Base-by-base conservation (phyloP, 64 coral and sea anemone species). In the Porites australiensis region DNA sequence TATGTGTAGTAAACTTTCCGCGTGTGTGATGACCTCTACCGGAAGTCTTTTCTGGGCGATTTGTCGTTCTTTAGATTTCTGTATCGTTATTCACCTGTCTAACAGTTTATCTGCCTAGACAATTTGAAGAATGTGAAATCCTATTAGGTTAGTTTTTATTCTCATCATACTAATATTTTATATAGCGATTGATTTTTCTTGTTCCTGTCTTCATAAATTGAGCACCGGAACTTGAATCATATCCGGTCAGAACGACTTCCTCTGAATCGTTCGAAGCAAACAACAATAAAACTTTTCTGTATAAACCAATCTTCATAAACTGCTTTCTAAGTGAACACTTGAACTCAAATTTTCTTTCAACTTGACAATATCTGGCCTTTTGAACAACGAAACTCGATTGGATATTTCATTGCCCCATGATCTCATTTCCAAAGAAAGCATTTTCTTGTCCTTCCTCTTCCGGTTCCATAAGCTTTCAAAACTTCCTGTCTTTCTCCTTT, bases 181-280 rank as follows among this genome's bases (percentile, higher is more conserved):
- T 3, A 8, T 37, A 45, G 13, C 70, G 54, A 57, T 0, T 16
- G 43, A 44, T 73, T 44, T 73, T 78, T 22, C 49, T 79, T 79
- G 15, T 79, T 79, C 76, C 76, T 55, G 76, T 79, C 12, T 45
- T 48, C 44, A 44, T 64, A 73, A n/a, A 21, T 78, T 58, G 13
- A 23, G 18, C 13, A n/a, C 63, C 44, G 58, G 46, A 76, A 76
- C 73, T 50, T 4, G 8, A 64, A 4, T n/a, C 16, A 51, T 53
- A 68, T 68, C 79, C 79, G 13, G 79, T 48, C 6, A 16, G n/a
- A 82, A 18, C 23, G 79, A 54, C 62, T 84, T 84, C 81, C 81
- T 84, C 63, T 15, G 27, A 15, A 2, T 80, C 49, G 15, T 13
- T 11, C 47, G 71, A 74, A 19, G 43, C 70, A 47, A 57, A 37